These are phyloP conservation scores for Vannuccia rotundouncinata DNA, from an alignment of 2,888 invertebrate genomes.

Conservation along the genomic window DNA sequence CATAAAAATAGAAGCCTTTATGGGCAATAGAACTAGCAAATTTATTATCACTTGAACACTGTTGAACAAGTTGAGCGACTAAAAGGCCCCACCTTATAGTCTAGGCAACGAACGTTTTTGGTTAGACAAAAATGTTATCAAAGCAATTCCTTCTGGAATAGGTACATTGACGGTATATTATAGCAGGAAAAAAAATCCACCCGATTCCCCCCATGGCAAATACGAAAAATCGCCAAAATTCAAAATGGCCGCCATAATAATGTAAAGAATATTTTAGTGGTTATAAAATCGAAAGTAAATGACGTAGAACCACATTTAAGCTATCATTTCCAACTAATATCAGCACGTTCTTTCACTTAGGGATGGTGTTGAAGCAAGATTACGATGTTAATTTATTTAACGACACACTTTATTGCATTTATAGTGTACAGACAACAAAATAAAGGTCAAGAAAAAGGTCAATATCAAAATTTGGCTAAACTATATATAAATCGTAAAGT, in stretches of 20 bases:
- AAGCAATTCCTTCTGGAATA: slow-evolving; percentile 26
- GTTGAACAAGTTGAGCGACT: background rate
- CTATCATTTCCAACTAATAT: slow-evolving; percentile 26
- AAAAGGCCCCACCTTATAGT: background rate
- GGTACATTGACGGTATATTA: slow-evolving; percentile 23
- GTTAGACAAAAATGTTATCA: slow-evolving; percentile 10
- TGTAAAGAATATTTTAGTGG: slow-evolving; percentile 17
- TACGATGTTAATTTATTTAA: slow-evolving; percentile 26
- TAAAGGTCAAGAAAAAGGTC: slow-evolving; percentile 26
- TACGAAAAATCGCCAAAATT: slow-evolving; percentile 13
- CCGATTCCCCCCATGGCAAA: slow-evolving; percentile 17
- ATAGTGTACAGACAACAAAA: slow-evolving; percentile 23
- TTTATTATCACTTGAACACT: slow-evolving; percentile 2
- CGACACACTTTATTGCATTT: slow-evolving; percentile 26
- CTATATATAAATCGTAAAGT: slow-evolving; percentile 26
- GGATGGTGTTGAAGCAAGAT: slow-evolving; percentile 23
- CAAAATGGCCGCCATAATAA: slow-evolving; percentile 26
- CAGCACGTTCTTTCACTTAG: slow-evolving; percentile 26
- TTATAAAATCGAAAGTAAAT: slow-evolving; percentile 26
- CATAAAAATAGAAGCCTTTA: background rate
- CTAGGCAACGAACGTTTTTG: slow-evolving; percentile 10
- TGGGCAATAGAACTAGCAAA: slow-evolving; percentile 11
- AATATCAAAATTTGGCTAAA: slow-evolving; percentile 21
- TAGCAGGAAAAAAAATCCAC: slow-evolving; percentile 20
- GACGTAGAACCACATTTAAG: slow-evolving; percentile 24